These are phyloP conservation scores for Lasius fuliginosus DNA, from an alignment of 2,888 invertebrate species.

Conservation along the genomic window DNA sequence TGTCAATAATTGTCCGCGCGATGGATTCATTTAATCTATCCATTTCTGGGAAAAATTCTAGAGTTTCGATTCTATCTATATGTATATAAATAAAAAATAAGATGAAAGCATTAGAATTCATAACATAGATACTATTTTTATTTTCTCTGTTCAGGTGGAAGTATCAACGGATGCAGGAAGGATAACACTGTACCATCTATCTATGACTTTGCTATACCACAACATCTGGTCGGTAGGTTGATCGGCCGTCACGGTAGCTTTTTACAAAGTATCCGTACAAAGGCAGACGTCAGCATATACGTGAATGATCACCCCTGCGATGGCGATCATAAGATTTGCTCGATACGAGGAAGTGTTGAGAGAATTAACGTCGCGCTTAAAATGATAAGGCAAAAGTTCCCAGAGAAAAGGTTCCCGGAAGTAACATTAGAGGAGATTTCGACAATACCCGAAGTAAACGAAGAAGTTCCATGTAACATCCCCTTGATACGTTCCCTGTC, in stretches of 20 bases:
- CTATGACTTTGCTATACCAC: slow-evolving; percentile 92
- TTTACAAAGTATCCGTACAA: slow-evolving; percentile 93
- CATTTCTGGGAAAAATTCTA: not conserved
- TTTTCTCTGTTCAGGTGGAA: slow-evolving; percentile 78
- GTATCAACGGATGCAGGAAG: slow-evolving; percentile 81
- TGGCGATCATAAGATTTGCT: slow-evolving; percentile 93
- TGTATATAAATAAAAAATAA: not conserved
- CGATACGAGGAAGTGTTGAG: slow-evolving; percentile 92
- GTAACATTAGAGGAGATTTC: slow-evolving; percentile 90
- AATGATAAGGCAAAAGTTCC: slow-evolving; percentile 95
- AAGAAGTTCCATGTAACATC: slow-evolving; percentile 62
- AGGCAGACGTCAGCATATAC: slow-evolving; percentile 92
- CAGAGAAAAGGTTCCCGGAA: slow-evolving; percentile 92
- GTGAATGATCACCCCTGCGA: slow-evolving; percentile 92
- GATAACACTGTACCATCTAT: slow-evolving; percentile 83
- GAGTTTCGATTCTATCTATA: not conserved
- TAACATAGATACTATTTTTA: not conserved
- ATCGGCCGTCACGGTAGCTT: slow-evolving; percentile 95
- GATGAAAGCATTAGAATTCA: not conserved
- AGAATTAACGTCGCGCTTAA: slow-evolving; percentile 94
- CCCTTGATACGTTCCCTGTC: slow-evolving; percentile 87
- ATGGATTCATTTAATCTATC: not conserved
- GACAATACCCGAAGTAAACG: slow-evolving; percentile 61
- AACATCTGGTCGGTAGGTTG: slow-evolving; percentile 93
- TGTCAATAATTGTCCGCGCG: not conserved